Evolutionary conservation across 1,140 invertebrate genomes (phyloP).

Genomic region (Potamilus streckersoni): DNA sequence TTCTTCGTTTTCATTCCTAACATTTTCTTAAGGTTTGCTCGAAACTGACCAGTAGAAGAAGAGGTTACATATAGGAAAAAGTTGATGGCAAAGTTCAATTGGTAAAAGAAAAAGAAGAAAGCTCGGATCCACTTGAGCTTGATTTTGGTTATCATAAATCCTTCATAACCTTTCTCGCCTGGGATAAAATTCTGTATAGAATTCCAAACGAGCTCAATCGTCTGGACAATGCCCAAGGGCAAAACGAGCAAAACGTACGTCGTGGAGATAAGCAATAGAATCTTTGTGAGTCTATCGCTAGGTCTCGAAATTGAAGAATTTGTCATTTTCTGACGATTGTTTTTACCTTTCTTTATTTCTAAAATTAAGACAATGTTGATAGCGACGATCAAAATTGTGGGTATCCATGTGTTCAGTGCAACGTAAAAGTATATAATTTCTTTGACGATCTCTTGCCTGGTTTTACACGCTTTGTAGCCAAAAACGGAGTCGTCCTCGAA

Average conservation of each 20-base stretch:
- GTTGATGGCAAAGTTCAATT: conserved; percentile 54
- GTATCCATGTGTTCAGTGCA: conserved; percentile 53
- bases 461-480: conserved; percentile 54
- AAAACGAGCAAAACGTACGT: conserved; percentile 45
- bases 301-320: conserved; percentile 35
- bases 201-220: conserved; percentile 48
- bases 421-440: conserved; percentile 55
- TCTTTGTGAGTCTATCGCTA: conserved; percentile 41
- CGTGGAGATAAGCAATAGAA: conserved; percentile 42
- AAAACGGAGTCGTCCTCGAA: conserved; percentile 56
- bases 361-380: conserved; percentile 40
- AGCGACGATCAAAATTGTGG: conserved; percentile 39
- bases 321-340: conserved; percentile 35
- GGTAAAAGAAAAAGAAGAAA: conserved; percentile 57
- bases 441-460: conserved; percentile 37
- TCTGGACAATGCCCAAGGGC: conserved; percentile 48
- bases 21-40: conserved; percentile 32
- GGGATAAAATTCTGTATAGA: conserved; percentile 22
- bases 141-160: conserved; percentile 41
- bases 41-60: conserved; percentile 39
- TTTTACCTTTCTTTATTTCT: conserved; percentile 31
- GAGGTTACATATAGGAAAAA: conserved; percentile 52
- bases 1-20: conserved; percentile 33
- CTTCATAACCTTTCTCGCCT: conserved; percentile 28
- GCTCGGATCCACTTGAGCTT: conserved; percentile 48